Conservation (phyloP, 2,797 vertebrate genomes). For the Poecilia gillii region DNA sequence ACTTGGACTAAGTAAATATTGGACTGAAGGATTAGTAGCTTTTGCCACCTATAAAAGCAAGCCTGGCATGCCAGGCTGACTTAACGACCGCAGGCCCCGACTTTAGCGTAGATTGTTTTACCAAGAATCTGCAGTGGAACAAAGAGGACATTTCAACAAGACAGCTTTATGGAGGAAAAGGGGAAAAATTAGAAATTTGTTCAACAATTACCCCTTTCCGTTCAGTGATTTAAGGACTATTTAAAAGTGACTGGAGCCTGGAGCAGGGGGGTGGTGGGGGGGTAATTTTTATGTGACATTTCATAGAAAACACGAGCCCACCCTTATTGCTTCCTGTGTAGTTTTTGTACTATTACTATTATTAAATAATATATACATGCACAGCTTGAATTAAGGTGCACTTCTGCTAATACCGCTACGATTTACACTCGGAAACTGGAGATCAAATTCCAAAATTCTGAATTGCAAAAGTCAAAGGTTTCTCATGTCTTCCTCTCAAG, state of each 20-base stretch:
- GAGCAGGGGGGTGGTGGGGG: not conserved
- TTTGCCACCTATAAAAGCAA: conserved; percentile 81
- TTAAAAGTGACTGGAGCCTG: conserved; percentile 16
- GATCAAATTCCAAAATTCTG: not conserved
- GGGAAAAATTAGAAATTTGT: conserved; percentile 57
- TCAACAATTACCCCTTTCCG: conserved; percentile 60
- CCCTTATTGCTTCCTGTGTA: not conserved
- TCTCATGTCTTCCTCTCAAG: not conserved
- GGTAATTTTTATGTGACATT: conserved; percentile 9
- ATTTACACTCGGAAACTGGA: not conserved
- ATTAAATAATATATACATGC: not conserved
- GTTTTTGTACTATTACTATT: conserved; percentile 1
- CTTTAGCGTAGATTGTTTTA: conserved; percentile 73
- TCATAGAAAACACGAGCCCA: conserved; percentile 19
- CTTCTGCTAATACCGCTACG: not conserved
- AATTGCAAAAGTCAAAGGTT: not conserved
- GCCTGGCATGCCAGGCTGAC: conserved; percentile 63
- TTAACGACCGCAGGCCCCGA: conserved; percentile 68
- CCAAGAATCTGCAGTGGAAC: conserved; percentile 52
- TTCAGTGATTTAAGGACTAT: conserved; percentile 30
- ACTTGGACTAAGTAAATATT: conserved; percentile 78
- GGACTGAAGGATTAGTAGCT: conserved; percentile 79
- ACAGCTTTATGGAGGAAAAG: conserved; percentile 62
- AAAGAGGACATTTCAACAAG: conserved; percentile 76
- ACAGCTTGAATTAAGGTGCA: not conserved